Evolutionary conservation across 2,888 invertebrate genomes (phyloP), one percentile per base, ranked within the genome.

Genomic region (Platycheirus rosarum): DNA sequence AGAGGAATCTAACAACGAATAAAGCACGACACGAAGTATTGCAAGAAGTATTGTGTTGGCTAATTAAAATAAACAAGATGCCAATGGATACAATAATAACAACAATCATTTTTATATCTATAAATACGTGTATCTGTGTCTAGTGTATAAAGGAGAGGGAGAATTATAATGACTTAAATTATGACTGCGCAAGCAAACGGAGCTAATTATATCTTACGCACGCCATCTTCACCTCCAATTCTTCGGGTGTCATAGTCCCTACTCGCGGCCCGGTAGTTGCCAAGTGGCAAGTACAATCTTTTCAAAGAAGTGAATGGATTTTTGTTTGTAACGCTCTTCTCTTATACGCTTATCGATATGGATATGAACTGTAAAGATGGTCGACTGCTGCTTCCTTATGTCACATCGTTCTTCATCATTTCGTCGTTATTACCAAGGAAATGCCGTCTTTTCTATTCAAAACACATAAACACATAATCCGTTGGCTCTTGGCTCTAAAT

Each of bases 191-290:
- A 55, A 63, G 74, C 42, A 75, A 51, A 35, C 18, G 51, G 11
- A 40, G 16, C 73, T 78, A 78, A 68, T 73, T 68, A 62, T 78
- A 73, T 62, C 73, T 55, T 62, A 78, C 73, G 60, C 73, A 73
- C 51, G 66, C 68, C 18, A 14, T 1, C 49, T 5, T 11, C 49
- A 13, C 35, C n/a, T 13, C 37, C 18, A 37, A 1, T 5, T 44
- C 26, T 9, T 13, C 49, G 14, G 5, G 13, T 9, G 13, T 32
- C 26, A 5, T 5, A 32, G 5, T 3, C 14, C 8, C 26, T 40
- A 20, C 40, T 9, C n/a, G 14, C 16, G 29, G 9, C 29, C 18
- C 6, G 7, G 2, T 13, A 14, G 14, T n/a, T 16, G 9, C 29
- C 18, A 2, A 14, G 2, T 13, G 29, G n/a, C 9, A 29, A 7